phyloP scores from a whole-genome alignment of 1,140 invertebrate species.

The Ptiloglossa arizonensis region DNA sequence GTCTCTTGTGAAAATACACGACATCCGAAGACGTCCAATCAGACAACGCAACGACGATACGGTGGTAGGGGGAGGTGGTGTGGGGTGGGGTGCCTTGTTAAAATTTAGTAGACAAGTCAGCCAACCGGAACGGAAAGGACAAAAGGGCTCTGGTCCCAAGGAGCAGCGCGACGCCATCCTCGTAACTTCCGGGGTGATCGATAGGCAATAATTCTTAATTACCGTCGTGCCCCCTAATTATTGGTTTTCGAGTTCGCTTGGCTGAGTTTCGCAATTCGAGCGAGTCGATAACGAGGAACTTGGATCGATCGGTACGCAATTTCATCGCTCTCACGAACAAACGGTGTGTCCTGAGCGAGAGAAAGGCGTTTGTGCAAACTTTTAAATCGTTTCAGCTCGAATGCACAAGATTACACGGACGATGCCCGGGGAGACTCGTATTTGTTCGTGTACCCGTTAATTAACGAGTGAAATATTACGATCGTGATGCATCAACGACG shows the following conservation, averaged over 20 bases:
- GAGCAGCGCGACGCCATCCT: background rate
- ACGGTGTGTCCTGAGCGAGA: background rate
- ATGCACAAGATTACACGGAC: no score
- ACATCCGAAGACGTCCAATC: background rate
- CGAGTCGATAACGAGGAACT: slow-evolving; percentile 28
- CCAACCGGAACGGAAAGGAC: background rate
- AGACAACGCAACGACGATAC: no score
- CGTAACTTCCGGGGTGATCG: slow-evolving; percentile 30
- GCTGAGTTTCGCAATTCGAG: slow-evolving; percentile 18
- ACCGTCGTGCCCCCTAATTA: slow-evolving; percentile 60
- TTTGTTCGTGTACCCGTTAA: no score
- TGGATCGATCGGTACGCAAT: slow-evolving; percentile 16
- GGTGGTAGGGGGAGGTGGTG: no score
- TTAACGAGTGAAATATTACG: no score
- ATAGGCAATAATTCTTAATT: slow-evolving; percentile 69
- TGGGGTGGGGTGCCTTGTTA: no score
- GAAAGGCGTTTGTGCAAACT: background rate
- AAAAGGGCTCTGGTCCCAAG: background rate
- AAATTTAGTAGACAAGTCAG: background rate
- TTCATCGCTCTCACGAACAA: background rate
- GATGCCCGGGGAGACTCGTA: no score
- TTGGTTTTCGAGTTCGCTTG: slow-evolving; percentile 39
- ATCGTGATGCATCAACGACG: no score
- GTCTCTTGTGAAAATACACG: background rate
- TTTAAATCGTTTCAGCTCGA: background rate